Evolutionary conservation across 2,797 vertebrate species (phyloP), one percentile per base, ranked within the genome.

Genomic region (Balearica regulorum): DNA sequence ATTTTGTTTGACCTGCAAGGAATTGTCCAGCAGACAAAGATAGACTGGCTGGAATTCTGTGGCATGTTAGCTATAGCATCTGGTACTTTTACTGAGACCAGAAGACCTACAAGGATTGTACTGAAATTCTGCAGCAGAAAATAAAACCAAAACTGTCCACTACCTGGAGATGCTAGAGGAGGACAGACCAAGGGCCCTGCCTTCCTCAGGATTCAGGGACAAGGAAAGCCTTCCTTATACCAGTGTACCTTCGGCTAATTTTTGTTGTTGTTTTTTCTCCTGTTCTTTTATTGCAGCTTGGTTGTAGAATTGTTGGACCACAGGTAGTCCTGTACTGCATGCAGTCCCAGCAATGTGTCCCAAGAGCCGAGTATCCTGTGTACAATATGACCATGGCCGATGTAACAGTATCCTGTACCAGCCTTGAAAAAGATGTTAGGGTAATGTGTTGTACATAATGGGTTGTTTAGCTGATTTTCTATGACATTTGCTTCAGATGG

Each of bases 351-450:
- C 98, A 94, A 5, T 99, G 99, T 69, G 99, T 99, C 37, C 99
- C 99, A 6, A 99, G 98, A 95, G 99, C 99, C 1, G 99, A 99
- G 90, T 96, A 97, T 78, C 99, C 99, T 0, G 98, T 99, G 66
- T 99, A 99, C 92, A 99, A 98, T 96, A 99, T 99, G 99, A 98
- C 99, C 61, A 99, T 99, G 99, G 99, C 98, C 11, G 98, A 99
- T 46, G 92, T 99, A 77, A 99, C 98, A 0, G 71, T 99, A 89
- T 99, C 99, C 81, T 99, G 99, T 95, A 99, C 99, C 89, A 99
- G 98, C 92, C 97, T 99, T 83, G 99, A 99, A 26, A 99, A 99
- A 97, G 98, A 98, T 15, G 94, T 97, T 72, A 98, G 99, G 98
- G 99, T 99, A 97, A 96, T 79, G 44, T 61, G 8, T 84, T 68